These are phyloP conservation scores for Pandemis corylana DNA, from an alignment of 2,888 invertebrate species.

Conservation along the genomic window DNA sequence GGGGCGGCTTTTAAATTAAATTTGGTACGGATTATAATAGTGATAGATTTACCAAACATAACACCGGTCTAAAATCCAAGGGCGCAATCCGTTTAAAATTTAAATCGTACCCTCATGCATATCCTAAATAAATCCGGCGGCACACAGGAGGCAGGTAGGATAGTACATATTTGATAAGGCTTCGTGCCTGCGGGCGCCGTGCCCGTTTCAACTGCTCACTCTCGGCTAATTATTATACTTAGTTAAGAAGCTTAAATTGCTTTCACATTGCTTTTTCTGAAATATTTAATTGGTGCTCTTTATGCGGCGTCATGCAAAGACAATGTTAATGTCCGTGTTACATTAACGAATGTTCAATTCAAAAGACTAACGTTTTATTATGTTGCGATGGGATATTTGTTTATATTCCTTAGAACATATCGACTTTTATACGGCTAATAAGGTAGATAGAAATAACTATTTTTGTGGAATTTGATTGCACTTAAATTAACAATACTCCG, in stretches of 20 bases:
- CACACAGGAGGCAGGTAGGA: slow-evolving; percentile 74
- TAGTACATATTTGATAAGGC: slow-evolving; percentile 85
- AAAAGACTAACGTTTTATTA: too few species aligned
- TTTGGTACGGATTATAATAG: slow-evolving; percentile 59
- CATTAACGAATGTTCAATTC: too few species aligned
- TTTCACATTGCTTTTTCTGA: slow-evolving; percentile 49
- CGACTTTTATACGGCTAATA: too few species aligned
- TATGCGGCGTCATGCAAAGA: too few species aligned
- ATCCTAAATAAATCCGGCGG: slow-evolving; percentile 83
- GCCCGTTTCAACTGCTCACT: slow-evolving; percentile 65
- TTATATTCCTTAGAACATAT: too few species aligned
- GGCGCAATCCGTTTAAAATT: slow-evolving; percentile 85
- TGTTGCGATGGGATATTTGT: too few species aligned
- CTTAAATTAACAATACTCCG: not conserved
- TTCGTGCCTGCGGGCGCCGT: slow-evolving; percentile 64
- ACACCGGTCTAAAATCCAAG: slow-evolving; percentile 79
- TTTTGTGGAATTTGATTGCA: too few species aligned
- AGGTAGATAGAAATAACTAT: too few species aligned
- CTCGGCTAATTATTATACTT: slow-evolving; percentile 80
- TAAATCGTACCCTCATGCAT: slow-evolving; percentile 85
- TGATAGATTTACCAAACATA: slow-evolving; percentile 81
- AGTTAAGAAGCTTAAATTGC: slow-evolving; percentile 67
- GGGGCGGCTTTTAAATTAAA: slow-evolving; percentile 69
- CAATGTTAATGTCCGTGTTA: too few species aligned
- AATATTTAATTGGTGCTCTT: not conserved